phyloP scores from a whole-genome alignment of 1,140 invertebrate genomes.

The Drosophila novamexicana region DNA sequence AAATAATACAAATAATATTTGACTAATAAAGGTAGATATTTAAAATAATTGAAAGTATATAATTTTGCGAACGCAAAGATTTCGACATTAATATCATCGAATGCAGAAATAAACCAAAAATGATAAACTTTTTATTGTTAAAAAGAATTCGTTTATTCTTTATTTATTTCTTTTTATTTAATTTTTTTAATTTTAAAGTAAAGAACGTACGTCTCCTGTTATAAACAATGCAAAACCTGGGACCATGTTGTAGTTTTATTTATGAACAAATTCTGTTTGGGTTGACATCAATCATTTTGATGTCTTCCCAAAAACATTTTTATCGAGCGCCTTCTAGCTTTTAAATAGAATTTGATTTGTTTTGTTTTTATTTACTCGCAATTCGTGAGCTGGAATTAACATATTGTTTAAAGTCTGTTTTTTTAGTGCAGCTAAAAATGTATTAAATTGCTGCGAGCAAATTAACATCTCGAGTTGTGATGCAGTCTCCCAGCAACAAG shows the following conservation, averaged over 20 bases:
- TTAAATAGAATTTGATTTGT: conserved; percentile 1
- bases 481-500: conserved; percentile 57
- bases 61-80: too few species aligned
- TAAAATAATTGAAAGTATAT: background rate
- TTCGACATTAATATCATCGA: too few species aligned
- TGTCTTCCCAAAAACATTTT: conserved; percentile 16
- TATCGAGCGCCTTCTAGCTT: conserved; percentile 26
- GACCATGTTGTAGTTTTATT: conserved; percentile 16
- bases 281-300: conserved; percentile 43
- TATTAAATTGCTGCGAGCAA: conserved; percentile 29
- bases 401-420: conserved; percentile 49
- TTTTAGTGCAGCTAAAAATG: conserved; percentile 46
- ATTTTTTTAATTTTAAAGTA: background rate
- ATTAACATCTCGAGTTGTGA: conserved; percentile 57
- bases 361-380: conserved; percentile 1
- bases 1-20: too few species aligned
- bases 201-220: background rate
- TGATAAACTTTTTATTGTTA: too few species aligned
- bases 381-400: conserved; percentile 42
- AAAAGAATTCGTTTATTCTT: too few species aligned
- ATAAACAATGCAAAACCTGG: background rate
- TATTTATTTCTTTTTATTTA: too few species aligned
- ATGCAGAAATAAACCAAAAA: too few species aligned
- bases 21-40: too few species aligned
- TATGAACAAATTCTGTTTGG: conserved; percentile 21